Evolutionary conservation across 2,888 invertebrate genomes (phyloP).

Genomic region (Sialis lutaria): DNA sequence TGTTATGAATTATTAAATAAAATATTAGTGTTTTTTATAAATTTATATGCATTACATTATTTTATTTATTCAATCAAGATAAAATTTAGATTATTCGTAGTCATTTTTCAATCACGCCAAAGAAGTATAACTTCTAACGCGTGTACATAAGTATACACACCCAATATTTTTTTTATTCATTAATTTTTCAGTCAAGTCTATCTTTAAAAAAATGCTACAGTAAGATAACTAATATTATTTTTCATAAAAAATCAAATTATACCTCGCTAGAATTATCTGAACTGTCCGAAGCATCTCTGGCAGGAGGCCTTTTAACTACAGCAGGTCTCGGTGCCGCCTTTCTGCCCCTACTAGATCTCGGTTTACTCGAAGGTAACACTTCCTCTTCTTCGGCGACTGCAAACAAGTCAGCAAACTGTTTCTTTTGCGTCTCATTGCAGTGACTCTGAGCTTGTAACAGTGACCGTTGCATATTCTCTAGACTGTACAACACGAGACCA

Average conservation of each 20-base stretch:
- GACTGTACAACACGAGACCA: conserved; percentile 64
- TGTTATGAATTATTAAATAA: too few species aligned
- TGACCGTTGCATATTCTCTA: conserved; percentile 83
- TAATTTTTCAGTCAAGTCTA: too few species aligned
- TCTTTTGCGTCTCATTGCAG: conserved; percentile 75
- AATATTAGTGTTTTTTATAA: too few species aligned
- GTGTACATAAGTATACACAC: too few species aligned
- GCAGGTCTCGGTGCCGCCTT: conserved; percentile 21
- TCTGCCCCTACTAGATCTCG: conserved; percentile 39
- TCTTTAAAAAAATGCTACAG: too few species aligned
- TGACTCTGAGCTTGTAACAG: conserved; percentile 75
- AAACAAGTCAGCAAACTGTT: conserved; percentile 80
- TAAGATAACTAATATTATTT: too few species aligned
- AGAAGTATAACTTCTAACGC: too few species aligned
- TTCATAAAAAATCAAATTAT: conserved; percentile 13
- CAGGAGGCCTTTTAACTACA: conserved; percentile 26
- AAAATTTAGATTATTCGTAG: too few species aligned
- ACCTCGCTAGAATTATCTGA: conserved; percentile 69
- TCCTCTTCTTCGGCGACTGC: conserved; percentile 83
- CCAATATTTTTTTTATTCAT: too few species aligned
- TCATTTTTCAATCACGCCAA: too few species aligned
- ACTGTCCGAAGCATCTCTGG: conserved; percentile 45
- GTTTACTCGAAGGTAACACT: conserved; percentile 37
- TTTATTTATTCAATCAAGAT: too few species aligned
- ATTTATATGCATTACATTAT: too few species aligned